phyloP scores from a whole-genome alignment of 2,797 vertebrate species.

The Trachops cirrhosus region DNA sequence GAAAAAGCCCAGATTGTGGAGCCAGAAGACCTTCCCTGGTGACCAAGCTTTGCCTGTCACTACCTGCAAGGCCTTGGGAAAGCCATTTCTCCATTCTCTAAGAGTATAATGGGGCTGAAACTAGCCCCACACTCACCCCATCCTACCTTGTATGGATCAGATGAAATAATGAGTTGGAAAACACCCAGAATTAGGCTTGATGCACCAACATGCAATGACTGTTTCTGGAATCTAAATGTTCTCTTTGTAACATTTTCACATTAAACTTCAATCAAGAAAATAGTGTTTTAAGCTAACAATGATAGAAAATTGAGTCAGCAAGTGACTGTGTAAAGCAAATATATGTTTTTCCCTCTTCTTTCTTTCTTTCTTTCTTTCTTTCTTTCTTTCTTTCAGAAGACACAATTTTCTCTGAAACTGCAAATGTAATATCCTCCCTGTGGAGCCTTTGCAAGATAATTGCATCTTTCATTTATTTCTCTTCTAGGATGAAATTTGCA shows the following conservation, averaged over 20 bases:
- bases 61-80: not conserved
- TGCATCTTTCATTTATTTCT: not conserved
- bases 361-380: not conserved
- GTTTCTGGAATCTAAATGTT: not conserved
- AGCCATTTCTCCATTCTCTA: not conserved
- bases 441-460: not conserved
- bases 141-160: not conserved
- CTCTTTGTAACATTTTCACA: not conserved
- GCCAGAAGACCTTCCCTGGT: not conserved
- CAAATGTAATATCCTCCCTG: not conserved
- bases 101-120: not conserved
- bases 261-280: constrained; percentile 34
- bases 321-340: not conserved
- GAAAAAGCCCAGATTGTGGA: not conserved
- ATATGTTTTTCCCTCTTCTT: not conserved
- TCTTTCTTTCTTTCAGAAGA: not conserved
- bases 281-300: not conserved
- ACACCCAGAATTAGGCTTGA: not conserved
- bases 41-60: not conserved
- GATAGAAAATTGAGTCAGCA: constrained; percentile 40
- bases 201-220: not conserved
- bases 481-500: not conserved
- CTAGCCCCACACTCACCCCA: rapidly evolving
- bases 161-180: not conserved
- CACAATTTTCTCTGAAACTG: not conserved